Conservation (phyloP, 2,888 invertebrate genomes). For the Xestia sexstrigata region DNA sequence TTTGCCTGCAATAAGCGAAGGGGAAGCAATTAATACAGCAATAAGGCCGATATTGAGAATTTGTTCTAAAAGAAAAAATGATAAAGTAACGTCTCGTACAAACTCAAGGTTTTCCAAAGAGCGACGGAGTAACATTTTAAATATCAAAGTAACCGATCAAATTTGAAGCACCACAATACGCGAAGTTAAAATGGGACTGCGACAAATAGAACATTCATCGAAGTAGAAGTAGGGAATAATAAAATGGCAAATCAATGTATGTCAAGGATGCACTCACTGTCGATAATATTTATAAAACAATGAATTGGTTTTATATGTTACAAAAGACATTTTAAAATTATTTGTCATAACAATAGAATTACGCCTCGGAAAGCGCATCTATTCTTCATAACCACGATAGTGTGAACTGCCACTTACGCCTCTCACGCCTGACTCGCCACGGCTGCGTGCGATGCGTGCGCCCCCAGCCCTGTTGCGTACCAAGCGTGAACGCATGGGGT, state of each 20-base stretch:
- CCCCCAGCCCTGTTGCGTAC: slow-evolving; percentile 56
- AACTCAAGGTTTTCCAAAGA: no score
- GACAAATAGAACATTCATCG: background rate
- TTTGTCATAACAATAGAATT: background rate
- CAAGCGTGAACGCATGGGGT: slow-evolving; percentile 57
- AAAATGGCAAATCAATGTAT: background rate
- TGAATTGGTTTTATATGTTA: background rate
- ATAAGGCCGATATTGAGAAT: background rate
- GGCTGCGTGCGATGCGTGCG: slow-evolving; percentile 62
- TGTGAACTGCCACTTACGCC: slow-evolving; percentile 25
- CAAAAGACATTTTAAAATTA: background rate
- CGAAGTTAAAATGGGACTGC: no score
- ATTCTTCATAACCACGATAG: slow-evolving; percentile 3
- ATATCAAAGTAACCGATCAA: no score
- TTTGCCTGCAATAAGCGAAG: background rate
- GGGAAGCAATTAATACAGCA: background rate
- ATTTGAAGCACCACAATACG: no score
- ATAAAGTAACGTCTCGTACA: no score
- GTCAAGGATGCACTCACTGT: background rate
- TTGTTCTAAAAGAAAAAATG: no score
- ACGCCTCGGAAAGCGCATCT: background rate
- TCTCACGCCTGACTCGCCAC: slow-evolving; percentile 43
- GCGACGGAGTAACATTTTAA: no score
- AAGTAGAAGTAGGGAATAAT: background rate
- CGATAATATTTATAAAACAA: no score